phyloP scores from a whole-genome alignment of 2,113 vertebrate genomes.

The Panurus biarmicus region DNA sequence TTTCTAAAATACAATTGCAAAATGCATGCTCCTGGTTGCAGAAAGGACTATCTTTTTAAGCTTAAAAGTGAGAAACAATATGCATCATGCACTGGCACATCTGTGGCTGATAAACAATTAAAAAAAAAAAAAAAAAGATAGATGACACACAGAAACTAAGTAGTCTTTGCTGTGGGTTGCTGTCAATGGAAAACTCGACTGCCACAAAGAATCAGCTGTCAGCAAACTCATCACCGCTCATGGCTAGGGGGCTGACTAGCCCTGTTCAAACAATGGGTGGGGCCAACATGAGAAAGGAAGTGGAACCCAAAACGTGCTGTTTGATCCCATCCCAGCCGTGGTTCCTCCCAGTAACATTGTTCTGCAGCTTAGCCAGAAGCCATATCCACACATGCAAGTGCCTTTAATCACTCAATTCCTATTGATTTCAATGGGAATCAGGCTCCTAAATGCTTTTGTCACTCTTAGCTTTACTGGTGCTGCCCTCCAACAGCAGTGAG shows the following conservation, averaged over 20 bases:
- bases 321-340: not conserved
- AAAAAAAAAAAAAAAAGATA: not conserved
- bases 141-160: not conserved
- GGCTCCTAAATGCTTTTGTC: not conserved
- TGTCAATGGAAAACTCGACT: not conserved
- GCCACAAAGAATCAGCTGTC: not conserved
- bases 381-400: not conserved
- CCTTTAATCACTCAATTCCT: not conserved
- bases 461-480: not conserved
- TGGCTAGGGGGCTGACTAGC: not conserved
- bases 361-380: not conserved
- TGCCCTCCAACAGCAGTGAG: not conserved
- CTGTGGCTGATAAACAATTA: not conserved
- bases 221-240: not conserved
- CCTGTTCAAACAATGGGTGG: not conserved
- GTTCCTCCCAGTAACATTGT: not conserved
- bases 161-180: not conserved
- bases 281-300: not conserved
- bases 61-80: not conserved
- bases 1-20: not conserved
- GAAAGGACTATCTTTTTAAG: not conserved
- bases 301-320: not conserved
- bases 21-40: not conserved
- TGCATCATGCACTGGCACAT: not conserved
- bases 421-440: not conserved